Conservation (phyloP, 2,888 invertebrate species). For the Bibio marci region DNA sequence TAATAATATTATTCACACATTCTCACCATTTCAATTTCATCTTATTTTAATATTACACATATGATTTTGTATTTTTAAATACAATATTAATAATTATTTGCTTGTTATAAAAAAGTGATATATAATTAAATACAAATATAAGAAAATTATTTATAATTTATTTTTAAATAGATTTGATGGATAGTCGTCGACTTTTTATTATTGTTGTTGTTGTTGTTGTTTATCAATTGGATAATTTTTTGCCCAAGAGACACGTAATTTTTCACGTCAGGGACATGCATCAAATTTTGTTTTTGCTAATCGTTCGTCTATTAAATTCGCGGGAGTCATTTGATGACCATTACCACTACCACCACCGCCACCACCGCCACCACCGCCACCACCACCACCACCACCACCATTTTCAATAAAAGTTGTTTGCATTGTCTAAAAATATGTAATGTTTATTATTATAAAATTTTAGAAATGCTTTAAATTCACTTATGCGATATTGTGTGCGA, state of each 20-base stretch:
- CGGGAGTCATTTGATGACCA: constrained; percentile 8
- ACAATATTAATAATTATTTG: too few relatives aligned
- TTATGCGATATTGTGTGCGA: not conserved
- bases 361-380: too few relatives aligned
- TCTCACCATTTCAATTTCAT: too few relatives aligned
- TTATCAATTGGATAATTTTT: constrained; percentile 7
- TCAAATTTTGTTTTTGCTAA: constrained; percentile 7
- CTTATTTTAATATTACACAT: too few relatives aligned
- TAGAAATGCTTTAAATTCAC: not conserved
- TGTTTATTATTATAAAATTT: not conserved
- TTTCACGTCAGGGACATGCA: constrained; percentile 11
- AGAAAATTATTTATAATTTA: too few relatives aligned
- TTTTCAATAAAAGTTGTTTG: constrained; percentile 16
- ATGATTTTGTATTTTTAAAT: too few relatives aligned
- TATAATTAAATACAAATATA: too few relatives aligned
- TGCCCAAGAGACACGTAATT: constrained; percentile 11
- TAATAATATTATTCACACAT: too few relatives aligned
- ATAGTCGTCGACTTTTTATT: too few relatives aligned
- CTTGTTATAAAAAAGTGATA: too few relatives aligned
- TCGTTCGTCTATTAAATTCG: constrained; percentile 7
- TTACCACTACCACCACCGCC: constrained; percentile 8
- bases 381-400: constrained; percentile 10
- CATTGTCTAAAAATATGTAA: constrained; percentile 9
- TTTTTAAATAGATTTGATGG: too few relatives aligned
- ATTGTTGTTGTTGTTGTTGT: too few relatives aligned